Conservation (phyloP, 2,797 vertebrate species). For the Amblyopsis hoosieri region DNA sequence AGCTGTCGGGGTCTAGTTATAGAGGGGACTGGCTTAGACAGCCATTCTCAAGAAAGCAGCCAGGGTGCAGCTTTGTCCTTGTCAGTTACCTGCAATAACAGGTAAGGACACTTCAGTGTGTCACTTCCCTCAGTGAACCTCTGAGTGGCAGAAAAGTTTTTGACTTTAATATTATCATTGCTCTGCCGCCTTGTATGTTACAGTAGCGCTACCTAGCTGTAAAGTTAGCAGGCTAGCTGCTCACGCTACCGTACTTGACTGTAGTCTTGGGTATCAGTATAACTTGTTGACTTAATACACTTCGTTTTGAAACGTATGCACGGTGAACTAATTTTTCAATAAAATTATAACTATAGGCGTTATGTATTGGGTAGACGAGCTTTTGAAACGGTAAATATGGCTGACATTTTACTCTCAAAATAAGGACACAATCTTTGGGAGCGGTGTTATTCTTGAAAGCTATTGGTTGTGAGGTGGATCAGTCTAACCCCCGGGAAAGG, state of each 20-base stretch:
- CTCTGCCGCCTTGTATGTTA: slow-evolving; percentile 23
- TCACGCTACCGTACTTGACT: slow-evolving; percentile 19
- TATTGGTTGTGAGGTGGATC: slow-evolving; percentile 62
- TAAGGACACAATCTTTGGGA: slow-evolving; percentile 66
- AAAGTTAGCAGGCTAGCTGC: slow-evolving; percentile 60
- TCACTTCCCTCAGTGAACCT: neutral
- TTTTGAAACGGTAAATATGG: slow-evolving; percentile 79
- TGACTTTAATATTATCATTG: slow-evolving; percentile 4
- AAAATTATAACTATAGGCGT: neutral
- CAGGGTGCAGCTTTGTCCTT: slow-evolving; percentile 49
- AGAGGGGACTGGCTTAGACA: slow-evolving; percentile 49
- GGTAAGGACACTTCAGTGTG: slow-evolving; percentile 58
- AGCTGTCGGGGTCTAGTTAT: slow-evolving; percentile 52
- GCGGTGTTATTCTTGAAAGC: slow-evolving; percentile 30
- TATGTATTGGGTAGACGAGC: slow-evolving; percentile 1
- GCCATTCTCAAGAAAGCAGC: slow-evolving; percentile 64
- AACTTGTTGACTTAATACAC: slow-evolving; percentile 1
- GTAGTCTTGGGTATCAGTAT: slow-evolving; percentile 5
- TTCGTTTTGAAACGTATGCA: neutral
- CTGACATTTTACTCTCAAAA: slow-evolving; percentile 82
- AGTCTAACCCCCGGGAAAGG: slow-evolving; percentile 28
- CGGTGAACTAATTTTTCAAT: neutral
- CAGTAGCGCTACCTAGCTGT: slow-evolving; percentile 27
- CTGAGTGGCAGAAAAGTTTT: neutral
- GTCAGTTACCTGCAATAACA: slow-evolving; percentile 53